Evolutionary conservation across 2,113 vertebrate genomes (phyloP), one percentile per base, ranked within the genome.

Genomic region (Poicephalus meyeri): DNA sequence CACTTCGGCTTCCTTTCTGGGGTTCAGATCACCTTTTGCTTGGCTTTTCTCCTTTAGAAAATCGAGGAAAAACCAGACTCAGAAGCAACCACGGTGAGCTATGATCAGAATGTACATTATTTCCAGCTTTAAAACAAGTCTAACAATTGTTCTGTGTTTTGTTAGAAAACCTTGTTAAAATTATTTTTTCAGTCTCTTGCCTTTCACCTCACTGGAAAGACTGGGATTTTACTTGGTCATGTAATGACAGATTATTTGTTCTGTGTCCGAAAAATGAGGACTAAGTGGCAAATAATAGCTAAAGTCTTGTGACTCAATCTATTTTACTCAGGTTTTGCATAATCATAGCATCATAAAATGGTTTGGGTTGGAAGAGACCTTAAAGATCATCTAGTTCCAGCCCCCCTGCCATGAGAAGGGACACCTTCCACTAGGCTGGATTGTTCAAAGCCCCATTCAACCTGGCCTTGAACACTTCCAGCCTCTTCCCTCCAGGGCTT

Each of bases 31-130:
- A 10, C 98, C 98, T 1, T 97, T 98, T 41, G 93, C 98, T 60
- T 98, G 98, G 87, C 95, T 98, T 42, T 98, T 98, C 86, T 98
- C 98, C 42, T 98, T 98, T 50, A 97, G 97, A 93, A 98, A 98
- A 97, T 93, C 96, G 5, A 93, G 91, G 84, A 98, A 97, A 77
- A 95, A 82, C 33, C 97, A 91, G 7, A 49, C 90, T 1, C 92
- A 79, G 87, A 95, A 89, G 33, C 92, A 96, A 37, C 89, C 74
- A 97, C 93, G 97, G 98, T 98, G 82, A 98, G 98, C 89, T 91
- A 53, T 86, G 63, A 50, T 73, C 39, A 47, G 50, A 74, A 66
- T 29, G 20, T 31, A 35, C 5, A 12, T 90, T 82, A 50, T 44
- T 66, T 81, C 56, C 49, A 17, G 29, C 37, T 69, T 88, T 56